Percentiles rank a stretch among this genome's conserved stretches.
Conservation (phyloP, 2,888 invertebrate genomes). For the Lordiphosa fenestrarum region DNA sequence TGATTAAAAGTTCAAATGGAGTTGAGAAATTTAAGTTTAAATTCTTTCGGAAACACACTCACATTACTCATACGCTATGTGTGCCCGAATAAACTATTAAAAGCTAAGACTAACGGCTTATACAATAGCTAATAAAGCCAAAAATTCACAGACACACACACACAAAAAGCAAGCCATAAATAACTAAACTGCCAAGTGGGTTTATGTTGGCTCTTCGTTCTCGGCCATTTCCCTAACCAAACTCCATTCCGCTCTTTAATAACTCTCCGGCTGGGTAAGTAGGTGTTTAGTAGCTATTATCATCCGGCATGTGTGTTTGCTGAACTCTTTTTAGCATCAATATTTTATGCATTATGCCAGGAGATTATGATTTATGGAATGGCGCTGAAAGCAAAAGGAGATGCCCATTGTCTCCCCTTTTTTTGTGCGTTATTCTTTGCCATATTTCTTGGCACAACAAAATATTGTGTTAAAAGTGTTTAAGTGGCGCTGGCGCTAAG, state of each 20-base stretch:
- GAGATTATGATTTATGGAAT: slow-evolving; percentile 70
- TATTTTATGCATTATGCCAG: slow-evolving; percentile 72
- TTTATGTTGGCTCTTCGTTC: slow-evolving; percentile 14
- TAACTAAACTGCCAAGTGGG: slow-evolving; percentile 28
- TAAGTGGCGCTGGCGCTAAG: slow-evolving; percentile 61
- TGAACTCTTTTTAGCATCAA: slow-evolving; percentile 73
- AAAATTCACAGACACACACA: background rate
- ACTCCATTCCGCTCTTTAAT: slow-evolving; percentile 42
- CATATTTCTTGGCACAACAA: slow-evolving; percentile 36
- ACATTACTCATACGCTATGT: slow-evolving; percentile 26
- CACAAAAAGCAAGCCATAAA: slow-evolving; percentile 19
- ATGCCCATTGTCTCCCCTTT: slow-evolving; percentile 36
- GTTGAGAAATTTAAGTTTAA: background rate
- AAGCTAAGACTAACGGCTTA: slow-evolving; percentile 13
- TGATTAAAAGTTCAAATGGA: background rate
- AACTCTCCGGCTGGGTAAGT: slow-evolving; percentile 54
- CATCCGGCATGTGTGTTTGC: slow-evolving; percentile 37
- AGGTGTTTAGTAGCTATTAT: slow-evolving; percentile 71
- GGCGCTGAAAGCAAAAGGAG: slow-evolving; percentile 11
- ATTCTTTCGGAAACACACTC: background rate
- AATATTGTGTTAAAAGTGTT: slow-evolving; percentile 49
- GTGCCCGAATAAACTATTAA: slow-evolving; percentile 10
- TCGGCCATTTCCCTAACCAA: slow-evolving; percentile 9
- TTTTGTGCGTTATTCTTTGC: slow-evolving; percentile 17
- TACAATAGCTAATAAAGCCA: slow-evolving; percentile 24